These are phyloP conservation scores for Mythimna vitellina DNA, from an alignment of 2,888 invertebrate genomes.

Conservation along the genomic window DNA sequence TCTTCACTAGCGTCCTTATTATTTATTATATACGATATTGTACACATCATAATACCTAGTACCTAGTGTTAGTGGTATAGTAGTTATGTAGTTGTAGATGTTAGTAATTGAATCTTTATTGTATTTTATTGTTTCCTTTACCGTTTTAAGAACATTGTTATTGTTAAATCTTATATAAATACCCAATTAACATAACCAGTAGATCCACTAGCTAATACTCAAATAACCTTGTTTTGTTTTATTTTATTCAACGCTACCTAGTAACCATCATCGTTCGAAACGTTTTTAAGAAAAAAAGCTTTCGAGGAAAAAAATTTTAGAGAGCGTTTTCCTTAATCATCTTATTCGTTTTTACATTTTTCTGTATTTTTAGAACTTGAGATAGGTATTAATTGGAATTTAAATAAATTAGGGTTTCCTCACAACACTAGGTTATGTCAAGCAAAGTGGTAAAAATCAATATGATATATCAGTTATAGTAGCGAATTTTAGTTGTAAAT, in stretches of 20 bases:
- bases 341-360: no score
- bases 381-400: not conserved
- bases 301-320: not conserved
- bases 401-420: not conserved
- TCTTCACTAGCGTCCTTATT: no score
- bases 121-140: no score
- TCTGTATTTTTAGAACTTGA: not conserved
- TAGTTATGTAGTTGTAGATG: no score
- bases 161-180: constrained; percentile 2
- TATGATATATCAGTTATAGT: not conserved
- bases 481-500: no score
- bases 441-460: not conserved
- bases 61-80: no score
- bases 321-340: not conserved
- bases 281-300: not conserved
- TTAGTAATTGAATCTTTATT: no score
- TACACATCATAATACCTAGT: no score
- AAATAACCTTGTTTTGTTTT: not conserved
- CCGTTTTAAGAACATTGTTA: not conserved
- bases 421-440: not conserved
- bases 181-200: constrained; percentile 1
- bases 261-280: not conserved
- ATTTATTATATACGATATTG: no score
- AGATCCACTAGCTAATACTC: not conserved
- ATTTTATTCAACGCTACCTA: not conserved